These are phyloP conservation scores for Alexandromys oeconomus DNA, from an alignment of 2,797 vertebrate species.

Conservation along the genomic window DNA sequence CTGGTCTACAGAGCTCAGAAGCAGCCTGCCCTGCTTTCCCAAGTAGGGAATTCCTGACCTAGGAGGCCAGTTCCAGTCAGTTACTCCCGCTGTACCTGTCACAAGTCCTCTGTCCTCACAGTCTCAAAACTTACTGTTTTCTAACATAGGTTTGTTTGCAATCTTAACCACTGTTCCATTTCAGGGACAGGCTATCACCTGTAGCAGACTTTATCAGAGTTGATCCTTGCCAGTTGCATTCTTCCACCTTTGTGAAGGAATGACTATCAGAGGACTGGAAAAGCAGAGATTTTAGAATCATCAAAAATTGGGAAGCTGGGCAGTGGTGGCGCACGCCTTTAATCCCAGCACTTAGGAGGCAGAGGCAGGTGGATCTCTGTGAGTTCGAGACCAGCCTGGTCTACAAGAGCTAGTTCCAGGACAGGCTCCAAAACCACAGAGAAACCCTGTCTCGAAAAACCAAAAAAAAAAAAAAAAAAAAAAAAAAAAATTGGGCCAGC, in stretches of 20 bases:
- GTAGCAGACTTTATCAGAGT: conserved; percentile 65
- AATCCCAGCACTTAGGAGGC: no score
- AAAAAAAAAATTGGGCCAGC: neutral
- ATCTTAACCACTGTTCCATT: conserved; percentile 60
- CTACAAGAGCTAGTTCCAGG: no score
- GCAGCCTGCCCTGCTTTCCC: neutral
- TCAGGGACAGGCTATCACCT: conserved; percentile 63
- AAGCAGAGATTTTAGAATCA: neutral
- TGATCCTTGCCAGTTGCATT: conserved; percentile 51
- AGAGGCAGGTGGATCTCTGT: no score
- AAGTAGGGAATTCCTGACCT: neutral
- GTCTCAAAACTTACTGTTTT: neutral
- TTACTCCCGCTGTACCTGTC: neutral
- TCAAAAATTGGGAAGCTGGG: neutral
- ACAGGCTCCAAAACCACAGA: no score
- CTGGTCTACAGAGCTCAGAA: neutral
- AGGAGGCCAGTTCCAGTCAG: neutral
- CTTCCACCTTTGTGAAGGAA: conserved; percentile 80
- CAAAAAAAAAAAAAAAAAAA: neutral
- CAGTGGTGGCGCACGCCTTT: no score
- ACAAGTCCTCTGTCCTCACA: neutral
- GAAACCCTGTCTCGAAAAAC: no score
- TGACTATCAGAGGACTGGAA: conserved; percentile 64
- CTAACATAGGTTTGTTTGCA: conserved; percentile 1
- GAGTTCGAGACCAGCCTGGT: no score